Evolutionary conservation across 1,140 invertebrate species (phyloP).

Genomic region (Drosophila sp.): DNA sequence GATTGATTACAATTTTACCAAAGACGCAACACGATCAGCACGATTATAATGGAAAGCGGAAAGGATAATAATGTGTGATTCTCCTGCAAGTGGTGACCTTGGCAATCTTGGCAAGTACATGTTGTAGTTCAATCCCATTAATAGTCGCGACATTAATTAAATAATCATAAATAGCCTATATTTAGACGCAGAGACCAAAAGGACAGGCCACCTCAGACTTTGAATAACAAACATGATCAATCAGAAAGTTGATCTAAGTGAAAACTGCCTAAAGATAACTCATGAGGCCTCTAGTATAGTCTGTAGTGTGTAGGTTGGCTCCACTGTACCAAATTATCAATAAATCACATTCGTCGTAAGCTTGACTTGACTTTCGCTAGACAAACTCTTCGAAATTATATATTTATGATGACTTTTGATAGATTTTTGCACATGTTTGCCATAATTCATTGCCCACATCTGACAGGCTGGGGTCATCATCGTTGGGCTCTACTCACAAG

Average conservation of each 20-base stretch:
- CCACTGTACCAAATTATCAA: constrained; percentile 37
- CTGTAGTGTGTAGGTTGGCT: background rate
- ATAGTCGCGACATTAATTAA: constrained; percentile 59
- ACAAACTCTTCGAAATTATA: constrained; percentile 63
- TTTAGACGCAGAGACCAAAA: constrained; percentile 42
- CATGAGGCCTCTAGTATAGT: background rate
- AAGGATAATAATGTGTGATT: background rate
- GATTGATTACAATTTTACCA: constrained; percentile 7
- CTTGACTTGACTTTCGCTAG: constrained; percentile 43
- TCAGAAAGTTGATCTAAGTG: constrained; percentile 23
- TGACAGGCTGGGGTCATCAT: constrained; percentile 58
- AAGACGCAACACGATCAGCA: constrained; percentile 18
- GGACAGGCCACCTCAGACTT: constrained; percentile 31
- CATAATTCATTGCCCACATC: constrained; percentile 59
- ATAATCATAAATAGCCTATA: constrained; percentile 47
- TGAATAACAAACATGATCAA: constrained; percentile 44
- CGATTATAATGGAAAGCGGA: constrained; percentile 15
- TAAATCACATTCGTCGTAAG: constrained; percentile 59
- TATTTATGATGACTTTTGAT: constrained; percentile 54
- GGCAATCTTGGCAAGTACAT: background rate
- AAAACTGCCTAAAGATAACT: background rate
- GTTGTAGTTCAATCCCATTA: constrained; percentile 46
- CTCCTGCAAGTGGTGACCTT: background rate
- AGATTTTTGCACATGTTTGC: constrained; percentile 76
- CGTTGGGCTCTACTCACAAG: background rate